Evolutionary conservation across 2,888 invertebrate genomes (phyloP).

Genomic region (Campoletis raptor): DNA sequence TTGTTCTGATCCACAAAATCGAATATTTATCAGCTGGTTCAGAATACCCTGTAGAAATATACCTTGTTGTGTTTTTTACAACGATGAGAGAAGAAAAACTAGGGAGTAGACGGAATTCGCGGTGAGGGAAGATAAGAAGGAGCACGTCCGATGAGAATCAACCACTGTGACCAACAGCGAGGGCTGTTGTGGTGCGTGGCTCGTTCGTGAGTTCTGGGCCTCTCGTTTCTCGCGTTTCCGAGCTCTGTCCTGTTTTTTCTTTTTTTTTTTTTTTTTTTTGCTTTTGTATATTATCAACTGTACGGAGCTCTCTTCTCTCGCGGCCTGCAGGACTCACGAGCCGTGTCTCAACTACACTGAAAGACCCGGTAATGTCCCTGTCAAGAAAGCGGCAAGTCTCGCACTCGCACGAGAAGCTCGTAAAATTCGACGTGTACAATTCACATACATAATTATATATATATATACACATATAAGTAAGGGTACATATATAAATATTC

Average conservation of each 20-base stretch:
- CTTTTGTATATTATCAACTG: slow-evolving; percentile 33
- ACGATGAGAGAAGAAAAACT: slow-evolving; percentile 40
- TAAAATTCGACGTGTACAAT: slow-evolving; percentile 77
- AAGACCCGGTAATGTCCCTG: slow-evolving; percentile 80
- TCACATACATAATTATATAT: neutral
- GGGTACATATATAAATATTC: slow-evolving; percentile 27
- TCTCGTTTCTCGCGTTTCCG: slow-evolving; percentile 57
- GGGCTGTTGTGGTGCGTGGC: slow-evolving; percentile 36
- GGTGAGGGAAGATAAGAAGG: slow-evolving; percentile 57
- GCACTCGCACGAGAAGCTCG: slow-evolving; percentile 74
- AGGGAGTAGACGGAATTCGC: slow-evolving; percentile 58
- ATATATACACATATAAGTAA: slow-evolving; percentile 10
- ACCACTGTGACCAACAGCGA: slow-evolving; percentile 80
- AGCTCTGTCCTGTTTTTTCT: slow-evolving; percentile 43
- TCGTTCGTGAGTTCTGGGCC: slow-evolving; percentile 42
- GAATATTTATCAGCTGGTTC: neutral
- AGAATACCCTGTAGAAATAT: slow-evolving; percentile 12
- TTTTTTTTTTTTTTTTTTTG: slow-evolving; percentile 27
- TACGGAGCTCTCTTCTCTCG: slow-evolving; percentile 17
- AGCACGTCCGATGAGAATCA: slow-evolving; percentile 75
- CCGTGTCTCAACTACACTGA: slow-evolving; percentile 52
- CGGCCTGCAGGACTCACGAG: slow-evolving; percentile 40
- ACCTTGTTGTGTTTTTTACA: slow-evolving; percentile 26
- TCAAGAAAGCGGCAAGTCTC: slow-evolving; percentile 82
- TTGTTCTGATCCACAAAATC: neutral